Base-by-base conservation (phyloP, 2,888 invertebrate species). In the Mimachlamys varia region DNA sequence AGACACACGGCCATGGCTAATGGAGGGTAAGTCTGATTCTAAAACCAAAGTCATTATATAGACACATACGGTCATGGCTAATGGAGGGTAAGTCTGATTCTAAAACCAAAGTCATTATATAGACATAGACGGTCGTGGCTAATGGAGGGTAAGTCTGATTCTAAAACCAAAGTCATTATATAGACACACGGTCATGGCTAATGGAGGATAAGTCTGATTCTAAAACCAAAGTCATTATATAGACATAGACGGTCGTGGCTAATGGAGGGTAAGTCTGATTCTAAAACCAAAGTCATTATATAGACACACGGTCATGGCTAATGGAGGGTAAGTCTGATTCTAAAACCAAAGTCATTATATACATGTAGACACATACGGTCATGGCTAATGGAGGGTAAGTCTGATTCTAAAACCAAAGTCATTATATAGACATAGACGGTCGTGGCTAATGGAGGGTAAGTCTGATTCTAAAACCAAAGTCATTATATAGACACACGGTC, bases 1-100 rank as follows among this genome's bases (percentile, higher is more conserved):
- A 98, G 98, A 0, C 98, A 98, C 93, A 98, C 98, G 13, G 98
- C 99, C 0, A 97, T 99, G 97, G 98, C 99, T 0, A 98, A 99
- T 96, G 99, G 99, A 90, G 99, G 99, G 97, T 97, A 94, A 93
- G 96, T 91, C 5, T 27, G 76, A 33, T 12, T 33, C 44, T 44
- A 44, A 44, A 7, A 99, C 99, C 96, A 99, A 99, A 97, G 99
- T 98, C 89, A 98, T 99, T 92, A 98, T 99, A 94, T 98, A 98
- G 4, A 98, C 98, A 0, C 98, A 98, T 93, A 98, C 98, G 13
- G 98, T 99, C 0, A 97, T 99, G 97, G 98, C 99, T 0, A 98
- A 99, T 96, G 99, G 99, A 90, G 99, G 99, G 97, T 97, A 94
- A 93, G 96, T 91, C 5, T 27, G 76, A 33, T 12, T 33, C 44